These are phyloP conservation scores for Drosophila anomalipes DNA, from an alignment of 2,888 invertebrate species.

Conservation along the genomic window DNA sequence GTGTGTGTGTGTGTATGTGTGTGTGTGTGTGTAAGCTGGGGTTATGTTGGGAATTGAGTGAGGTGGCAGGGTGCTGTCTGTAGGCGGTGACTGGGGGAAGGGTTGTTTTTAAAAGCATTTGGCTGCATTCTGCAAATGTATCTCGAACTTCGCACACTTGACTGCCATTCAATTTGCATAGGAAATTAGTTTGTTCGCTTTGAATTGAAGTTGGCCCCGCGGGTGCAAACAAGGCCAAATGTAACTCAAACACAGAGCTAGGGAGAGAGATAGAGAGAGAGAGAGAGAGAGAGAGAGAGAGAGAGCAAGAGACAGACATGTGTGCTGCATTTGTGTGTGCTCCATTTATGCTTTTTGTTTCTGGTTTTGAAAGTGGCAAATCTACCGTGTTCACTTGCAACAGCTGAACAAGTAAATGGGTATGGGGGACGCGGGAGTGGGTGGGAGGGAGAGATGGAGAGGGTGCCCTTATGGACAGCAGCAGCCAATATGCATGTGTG, in stretches of 20 bases:
- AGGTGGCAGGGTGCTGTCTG: not conserved
- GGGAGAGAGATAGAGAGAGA: constrained; percentile 1
- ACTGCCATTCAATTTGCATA: constrained; percentile 84
- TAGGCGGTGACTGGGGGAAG: not conserved
- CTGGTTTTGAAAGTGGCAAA: constrained; percentile 59
- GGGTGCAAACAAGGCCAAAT: constrained; percentile 77
- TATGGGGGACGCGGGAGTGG: not conserved
- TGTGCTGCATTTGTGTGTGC: constrained; percentile 44
- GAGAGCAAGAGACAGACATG: constrained; percentile 6
- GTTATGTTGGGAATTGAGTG: constrained; percentile 3
- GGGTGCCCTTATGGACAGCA: constrained; percentile 33
- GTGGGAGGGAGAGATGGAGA: not conserved
- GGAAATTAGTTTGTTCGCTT: constrained; percentile 83
- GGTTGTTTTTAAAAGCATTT: constrained; percentile 76
- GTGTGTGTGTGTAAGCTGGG: constrained; percentile 2
- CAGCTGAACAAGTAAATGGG: constrained; percentile 22
- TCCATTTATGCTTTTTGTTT: constrained; percentile 71
- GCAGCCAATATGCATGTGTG: constrained; percentile 15
- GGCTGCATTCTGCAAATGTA: constrained; percentile 74
- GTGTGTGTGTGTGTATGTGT: not conserved
- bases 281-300: constrained; percentile 11
- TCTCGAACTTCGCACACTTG: constrained; percentile 82
- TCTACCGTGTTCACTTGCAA: constrained; percentile 60
- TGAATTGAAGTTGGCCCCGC: constrained; percentile 80
- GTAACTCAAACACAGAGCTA: constrained; percentile 45